phyloP scores from a whole-genome alignment of 2,113 vertebrate species.

The Mormoops blainvillei region DNA sequence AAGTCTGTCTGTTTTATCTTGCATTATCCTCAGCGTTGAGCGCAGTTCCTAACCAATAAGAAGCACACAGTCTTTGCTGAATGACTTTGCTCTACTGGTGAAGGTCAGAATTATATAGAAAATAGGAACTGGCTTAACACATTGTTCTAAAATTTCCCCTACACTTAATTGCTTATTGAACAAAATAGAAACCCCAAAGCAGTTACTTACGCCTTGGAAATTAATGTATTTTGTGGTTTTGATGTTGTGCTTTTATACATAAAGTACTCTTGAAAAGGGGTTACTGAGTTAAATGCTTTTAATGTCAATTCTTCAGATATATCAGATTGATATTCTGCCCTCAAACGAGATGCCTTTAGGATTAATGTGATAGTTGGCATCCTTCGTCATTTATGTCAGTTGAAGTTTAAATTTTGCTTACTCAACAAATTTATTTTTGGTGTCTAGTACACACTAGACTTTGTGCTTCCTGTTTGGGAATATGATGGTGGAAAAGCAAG shows the following conservation, averaged over 20 bases:
- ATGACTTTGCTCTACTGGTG: neutral
- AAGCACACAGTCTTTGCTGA: neutral
- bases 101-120: neutral
- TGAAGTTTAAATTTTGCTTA: slow-evolving; percentile 33
- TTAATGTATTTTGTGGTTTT: slow-evolving; percentile 16
- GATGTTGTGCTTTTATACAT: neutral
- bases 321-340: slow-evolving; percentile 1
- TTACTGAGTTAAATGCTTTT: slow-evolving; percentile 29
- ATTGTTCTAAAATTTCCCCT: neutral
- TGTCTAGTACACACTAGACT: neutral
- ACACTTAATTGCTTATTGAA: slow-evolving; percentile 1
- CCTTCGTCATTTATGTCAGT: neutral
- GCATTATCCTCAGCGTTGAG: neutral
- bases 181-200: neutral
- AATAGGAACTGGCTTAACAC: neutral
- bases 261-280: neutral
- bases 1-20: neutral
- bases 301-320: neutral
- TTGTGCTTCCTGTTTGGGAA: neutral
- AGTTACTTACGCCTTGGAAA: neutral
- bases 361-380: slow-evolving; percentile 46
- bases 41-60: neutral
- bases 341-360: slow-evolving; percentile 27
- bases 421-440: slow-evolving; percentile 37
- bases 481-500: neutral